Percentiles rank a stretch among this genome's conserved stretches.
Evolutionary conservation across 2,113 vertebrate species (phyloP).

Genomic region (Circaetus cinerascens): DNA sequence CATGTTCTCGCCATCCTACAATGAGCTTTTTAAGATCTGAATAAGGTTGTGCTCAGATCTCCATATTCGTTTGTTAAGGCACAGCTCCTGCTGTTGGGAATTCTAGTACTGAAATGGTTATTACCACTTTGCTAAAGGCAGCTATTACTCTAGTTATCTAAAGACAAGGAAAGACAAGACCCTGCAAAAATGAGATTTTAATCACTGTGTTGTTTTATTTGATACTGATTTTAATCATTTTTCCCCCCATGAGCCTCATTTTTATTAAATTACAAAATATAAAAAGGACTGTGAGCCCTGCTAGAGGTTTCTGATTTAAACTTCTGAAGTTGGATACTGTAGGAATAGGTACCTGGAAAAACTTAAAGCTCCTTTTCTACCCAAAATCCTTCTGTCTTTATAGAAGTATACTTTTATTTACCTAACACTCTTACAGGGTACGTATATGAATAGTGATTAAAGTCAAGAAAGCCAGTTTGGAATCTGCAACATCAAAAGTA

Average conservation of each 20-base stretch:
- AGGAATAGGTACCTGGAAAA: neutral
- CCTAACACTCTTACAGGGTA: neutral
- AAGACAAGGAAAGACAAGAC: constrained; percentile 52
- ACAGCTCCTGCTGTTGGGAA: constrained; percentile 43
- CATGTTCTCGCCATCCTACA: neutral
- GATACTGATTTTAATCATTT: constrained; percentile 38
- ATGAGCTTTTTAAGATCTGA: constrained; percentile 51
- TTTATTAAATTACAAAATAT: constrained; percentile 57
- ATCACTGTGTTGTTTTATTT: constrained; percentile 42
- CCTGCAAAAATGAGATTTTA: constrained; percentile 44
- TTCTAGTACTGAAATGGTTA: constrained; percentile 38
- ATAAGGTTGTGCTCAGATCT: constrained; percentile 41
- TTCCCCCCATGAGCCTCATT: neutral
- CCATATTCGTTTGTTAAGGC: constrained; percentile 25
- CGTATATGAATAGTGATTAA: neutral
- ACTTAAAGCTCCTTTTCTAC: neutral
- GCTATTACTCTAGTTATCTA: constrained; percentile 49
- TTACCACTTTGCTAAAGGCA: constrained; percentile 34
- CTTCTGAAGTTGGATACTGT: neutral
- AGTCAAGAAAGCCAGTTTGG: neutral
- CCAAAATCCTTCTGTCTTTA: neutral
- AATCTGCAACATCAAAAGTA: neutral
- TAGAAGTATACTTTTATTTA: neutral
- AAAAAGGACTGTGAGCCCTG: neutral
- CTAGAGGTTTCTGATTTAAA: neutral